Evolutionary conservation across 2,888 invertebrate species (phyloP), one percentile per base, ranked within the genome.

Genomic region (Dyspetes luteomarginatus): DNA sequence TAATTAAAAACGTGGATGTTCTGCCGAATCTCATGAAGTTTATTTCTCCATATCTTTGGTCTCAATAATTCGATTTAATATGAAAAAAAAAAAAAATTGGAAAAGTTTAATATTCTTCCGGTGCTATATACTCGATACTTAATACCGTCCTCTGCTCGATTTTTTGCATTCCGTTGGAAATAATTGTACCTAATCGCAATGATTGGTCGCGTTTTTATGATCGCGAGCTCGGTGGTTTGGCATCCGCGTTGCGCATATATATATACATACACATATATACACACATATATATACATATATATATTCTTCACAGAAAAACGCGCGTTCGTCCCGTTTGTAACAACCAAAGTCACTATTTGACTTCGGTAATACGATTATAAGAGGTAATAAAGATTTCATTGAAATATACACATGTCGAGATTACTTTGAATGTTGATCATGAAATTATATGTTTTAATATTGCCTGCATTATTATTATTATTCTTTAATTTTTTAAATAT

Each of bases 301-400:
- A 69, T 45, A 62, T 50, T 80, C 71, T 75, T 80, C 75, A 41
- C 79, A 80, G 71, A 64, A 17, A 69, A 79, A 60, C 41, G n/a
- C n/a, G 58, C 68, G 62, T 80, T 75, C 71, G 52, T 28, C 75
- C 75, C 30, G 75, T 89, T 90, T 88, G 87, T 89, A 89, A 80
- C 87, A 87, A 84, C 87, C 87, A 86, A 85, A 85, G 88, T 87
- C 87, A 87, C 87, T 89, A 89, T 90, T 90, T 88, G 89, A 86
- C 89, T 87, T 86, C 86, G 87, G 86, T 85, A 81, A 75, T 82
- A 87, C 87, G 84, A 82, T 81, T 88, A 88, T 36, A 36, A 75
- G 45, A 72, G 82, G 87, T 87, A 90, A 90, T 90, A 90, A 90
- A 90, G 86, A 89, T 90, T 90, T 88, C 87, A 89, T 88, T 89